Conservation (phyloP, 2,113 vertebrate genomes). For the Lynx canadensis region DNA sequence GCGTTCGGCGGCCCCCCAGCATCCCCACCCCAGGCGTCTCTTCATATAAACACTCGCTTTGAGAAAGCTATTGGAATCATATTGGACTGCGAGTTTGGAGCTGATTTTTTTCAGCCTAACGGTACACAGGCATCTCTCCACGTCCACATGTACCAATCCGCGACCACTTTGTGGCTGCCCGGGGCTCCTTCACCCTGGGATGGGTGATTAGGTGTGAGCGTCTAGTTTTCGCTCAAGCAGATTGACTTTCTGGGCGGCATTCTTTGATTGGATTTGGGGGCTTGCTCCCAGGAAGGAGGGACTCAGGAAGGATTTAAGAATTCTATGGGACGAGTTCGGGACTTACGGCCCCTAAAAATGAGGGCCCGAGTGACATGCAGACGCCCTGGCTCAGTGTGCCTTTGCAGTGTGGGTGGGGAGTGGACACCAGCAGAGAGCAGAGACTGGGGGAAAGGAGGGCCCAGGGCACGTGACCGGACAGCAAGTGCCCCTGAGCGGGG, state of each 20-base stretch:
- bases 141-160: neutral
- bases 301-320: neutral
- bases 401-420: neutral
- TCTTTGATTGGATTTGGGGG: neutral
- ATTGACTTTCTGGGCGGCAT: neutral
- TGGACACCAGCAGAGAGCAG: neutral
- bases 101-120: too few species aligned
- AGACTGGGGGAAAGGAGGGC: neutral
- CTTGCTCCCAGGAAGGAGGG: neutral
- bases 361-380: neutral
- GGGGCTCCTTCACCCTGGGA: neutral
- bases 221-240: neutral
- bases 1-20: neutral
- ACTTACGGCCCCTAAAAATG: neutral
- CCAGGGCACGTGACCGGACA: neutral
- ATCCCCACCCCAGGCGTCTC: neutral
- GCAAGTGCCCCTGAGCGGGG: neutral
- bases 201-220: neutral
- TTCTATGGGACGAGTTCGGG: neutral
- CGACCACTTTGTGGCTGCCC: fast-evolving
- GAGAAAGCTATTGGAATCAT: neutral
- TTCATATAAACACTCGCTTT: neutral
- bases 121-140: neutral
- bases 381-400: fast-evolving
- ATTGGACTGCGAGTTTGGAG: neutral